These are phyloP conservation scores for Meles meles DNA, from an alignment of 2,113 vertebrate genomes.

Conservation along the genomic window DNA sequence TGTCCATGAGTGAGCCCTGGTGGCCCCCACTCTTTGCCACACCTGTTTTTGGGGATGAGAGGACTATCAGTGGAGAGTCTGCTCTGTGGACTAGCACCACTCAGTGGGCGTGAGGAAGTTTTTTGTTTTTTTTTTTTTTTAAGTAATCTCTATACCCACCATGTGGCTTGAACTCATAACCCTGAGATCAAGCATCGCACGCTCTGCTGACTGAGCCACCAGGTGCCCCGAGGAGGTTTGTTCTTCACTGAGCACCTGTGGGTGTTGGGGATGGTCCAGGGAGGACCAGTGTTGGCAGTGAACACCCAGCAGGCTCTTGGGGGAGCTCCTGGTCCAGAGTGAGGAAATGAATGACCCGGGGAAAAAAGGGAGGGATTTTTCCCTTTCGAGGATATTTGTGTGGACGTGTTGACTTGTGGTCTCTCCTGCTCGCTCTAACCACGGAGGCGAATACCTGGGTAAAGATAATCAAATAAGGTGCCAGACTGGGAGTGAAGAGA, in stretches of 20 bases:
- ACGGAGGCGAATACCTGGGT: neutral
- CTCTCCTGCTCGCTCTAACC: neutral
- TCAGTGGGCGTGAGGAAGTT: neutral
- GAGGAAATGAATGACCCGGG: neutral
- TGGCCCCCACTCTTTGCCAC: neutral
- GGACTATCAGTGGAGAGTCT: neutral
- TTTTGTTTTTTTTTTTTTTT: neutral
- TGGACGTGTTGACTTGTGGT: neutral
- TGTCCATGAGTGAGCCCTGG: neutral
- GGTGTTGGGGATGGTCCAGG: neutral
- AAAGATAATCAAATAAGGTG: neutral
- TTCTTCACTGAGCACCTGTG: neutral
- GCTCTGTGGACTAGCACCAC: neutral
- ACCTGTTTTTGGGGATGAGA: neutral
- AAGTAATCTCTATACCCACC: neutral
- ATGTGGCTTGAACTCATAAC: neutral
- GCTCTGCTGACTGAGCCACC: neutral
- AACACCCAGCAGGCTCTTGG: fast-evolving
- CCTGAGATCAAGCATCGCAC: neutral
- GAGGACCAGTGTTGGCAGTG: neutral
- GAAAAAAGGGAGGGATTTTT: neutral
- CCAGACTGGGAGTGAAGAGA: neutral
- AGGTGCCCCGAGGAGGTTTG: neutral
- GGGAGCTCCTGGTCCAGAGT: neutral
- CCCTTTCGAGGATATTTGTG: neutral